Base-by-base conservation (phyloP, 1,140 invertebrate species). In the Gryllus bimaculatus region DNA sequence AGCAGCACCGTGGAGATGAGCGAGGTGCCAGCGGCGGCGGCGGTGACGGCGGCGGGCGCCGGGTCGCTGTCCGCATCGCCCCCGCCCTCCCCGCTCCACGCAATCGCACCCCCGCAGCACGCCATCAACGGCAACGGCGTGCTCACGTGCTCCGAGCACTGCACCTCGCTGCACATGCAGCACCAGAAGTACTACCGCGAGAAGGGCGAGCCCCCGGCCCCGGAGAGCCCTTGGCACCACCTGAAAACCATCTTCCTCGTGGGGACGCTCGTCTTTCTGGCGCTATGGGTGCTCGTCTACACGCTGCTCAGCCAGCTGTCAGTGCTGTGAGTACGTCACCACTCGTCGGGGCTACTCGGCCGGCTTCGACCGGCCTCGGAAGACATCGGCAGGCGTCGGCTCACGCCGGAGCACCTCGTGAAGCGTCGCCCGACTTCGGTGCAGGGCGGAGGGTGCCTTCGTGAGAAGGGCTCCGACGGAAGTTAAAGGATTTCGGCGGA, bases 271-370 rank as follows among this genome's bases (percentile, higher is more conserved):
- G 82, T 85, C 15, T 83, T 87, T 0, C 81, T 89, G 0, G 79
- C 87, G 18, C 18, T 88, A 4, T 89, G 88, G 88, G 83, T 88
- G 13, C 83, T 89, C 78, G 81, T 88, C 48, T 89, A 88, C 80
- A 83, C 84, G 1, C 78, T 85, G 8, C 81, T 88, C 86, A 85
- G 84, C 83, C 86, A 82, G 81, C 66, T 81, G 0, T 78, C 81
- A 20, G n/a, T 83, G 13, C 73, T 84, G 81, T 84, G 83, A 83
- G 21, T 8, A 0, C 26, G 26, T 39, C 26, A 5, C 1, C 26
- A 39, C 26, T 5, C 26, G 26, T 39, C 26, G 26, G 26, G 26
- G 26, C 26, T 39, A 39, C 26, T 39, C 26, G 26, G 26, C 26
- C 26, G 26, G 26, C 26, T 5, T 39, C 26, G 26, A 39, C 26